Evolutionary conservation across 2,888 invertebrate species (phyloP).

Genomic region (Drosophila dives): DNA sequence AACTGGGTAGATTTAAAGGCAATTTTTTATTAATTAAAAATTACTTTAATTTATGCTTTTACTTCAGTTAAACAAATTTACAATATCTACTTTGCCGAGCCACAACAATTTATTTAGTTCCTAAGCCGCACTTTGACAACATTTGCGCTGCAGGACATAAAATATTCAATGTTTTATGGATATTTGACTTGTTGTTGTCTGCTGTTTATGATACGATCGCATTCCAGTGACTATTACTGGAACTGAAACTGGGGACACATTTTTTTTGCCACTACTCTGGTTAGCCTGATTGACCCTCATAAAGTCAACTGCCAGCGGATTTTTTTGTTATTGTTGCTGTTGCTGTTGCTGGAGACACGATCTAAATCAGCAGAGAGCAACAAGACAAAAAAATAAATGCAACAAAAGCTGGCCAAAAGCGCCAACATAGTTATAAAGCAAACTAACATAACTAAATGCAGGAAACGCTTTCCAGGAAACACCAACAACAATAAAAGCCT

Average conservation of each 20-base stretch:
- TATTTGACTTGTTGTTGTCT: conserved; percentile 20
- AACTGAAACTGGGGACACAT: background rate
- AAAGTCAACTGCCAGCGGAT: conserved; percentile 66
- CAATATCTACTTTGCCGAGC: background rate
- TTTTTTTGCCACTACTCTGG: conserved; percentile 19
- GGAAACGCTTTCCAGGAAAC: conserved; percentile 79
- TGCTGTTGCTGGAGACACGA: conserved; percentile 49
- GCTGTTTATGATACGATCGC: conserved; percentile 34
- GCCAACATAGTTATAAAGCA: conserved; percentile 73
- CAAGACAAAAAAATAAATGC: conserved; percentile 19
- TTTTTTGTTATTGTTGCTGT: background rate
- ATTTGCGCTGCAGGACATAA: background rate
- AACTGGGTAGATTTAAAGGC: background rate
- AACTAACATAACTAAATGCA: conserved; percentile 70
- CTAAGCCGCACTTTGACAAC: background rate
- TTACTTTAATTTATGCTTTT: background rate
- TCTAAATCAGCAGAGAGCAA: conserved; percentile 53
- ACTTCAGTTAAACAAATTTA: background rate
- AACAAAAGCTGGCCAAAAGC: conserved; percentile 30
- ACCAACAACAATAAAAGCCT: conserved; percentile 45
- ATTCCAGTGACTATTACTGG: conserved; percentile 33
- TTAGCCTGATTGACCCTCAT: conserved; percentile 77
- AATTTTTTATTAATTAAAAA: background rate
- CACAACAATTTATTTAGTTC: background rate
- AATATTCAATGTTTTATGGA: conserved; percentile 5